Conservation (phyloP, 1,140 invertebrate genomes). For the Hyphantria cunea region DNA sequence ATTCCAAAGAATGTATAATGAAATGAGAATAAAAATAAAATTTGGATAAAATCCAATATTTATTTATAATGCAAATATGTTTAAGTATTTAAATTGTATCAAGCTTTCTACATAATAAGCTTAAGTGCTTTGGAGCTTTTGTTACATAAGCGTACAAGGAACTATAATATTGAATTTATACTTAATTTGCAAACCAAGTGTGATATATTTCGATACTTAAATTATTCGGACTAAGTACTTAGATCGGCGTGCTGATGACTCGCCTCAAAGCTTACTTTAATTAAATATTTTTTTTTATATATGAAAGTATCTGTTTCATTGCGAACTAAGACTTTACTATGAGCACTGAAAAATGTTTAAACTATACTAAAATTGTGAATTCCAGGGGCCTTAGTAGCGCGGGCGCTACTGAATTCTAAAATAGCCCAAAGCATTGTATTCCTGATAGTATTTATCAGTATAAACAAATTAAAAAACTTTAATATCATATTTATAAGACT, state of each 20-base stretch:
- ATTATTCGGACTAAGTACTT: slow-evolving; percentile 24
- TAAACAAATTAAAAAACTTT: slow-evolving; percentile 50
- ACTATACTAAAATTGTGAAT: slow-evolving; percentile 16
- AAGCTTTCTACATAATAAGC: slow-evolving; percentile 26
- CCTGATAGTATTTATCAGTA: slow-evolving; percentile 47
- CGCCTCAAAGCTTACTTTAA: slow-evolving; percentile 4
- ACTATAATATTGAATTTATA: background rate
- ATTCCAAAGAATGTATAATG: slow-evolving; percentile 17
- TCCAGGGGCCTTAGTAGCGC: slow-evolving; percentile 50
- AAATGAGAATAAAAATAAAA: slow-evolving; percentile 14
- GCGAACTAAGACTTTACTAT: slow-evolving; percentile 16
- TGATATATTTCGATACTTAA: slow-evolving; percentile 28
- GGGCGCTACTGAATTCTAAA: slow-evolving; percentile 51
- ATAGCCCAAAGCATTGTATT: slow-evolving; percentile 52
- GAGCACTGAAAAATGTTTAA: slow-evolving; percentile 8
- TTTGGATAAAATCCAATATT: slow-evolving; percentile 36
- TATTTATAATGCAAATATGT: slow-evolving; percentile 17
- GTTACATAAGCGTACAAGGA: slow-evolving; percentile 18
- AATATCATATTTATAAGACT: slow-evolving; percentile 35
- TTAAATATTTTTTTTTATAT: background rate
- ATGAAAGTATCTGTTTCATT: slow-evolving; percentile 16
- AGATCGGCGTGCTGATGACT: background rate
- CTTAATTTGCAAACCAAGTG: slow-evolving; percentile 9
- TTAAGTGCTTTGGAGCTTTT: slow-evolving; percentile 7
- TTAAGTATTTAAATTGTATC: slow-evolving; percentile 22